Evolutionary conservation across 1,140 invertebrate genomes (phyloP).

Genomic region (Drosophila pandora): DNA sequence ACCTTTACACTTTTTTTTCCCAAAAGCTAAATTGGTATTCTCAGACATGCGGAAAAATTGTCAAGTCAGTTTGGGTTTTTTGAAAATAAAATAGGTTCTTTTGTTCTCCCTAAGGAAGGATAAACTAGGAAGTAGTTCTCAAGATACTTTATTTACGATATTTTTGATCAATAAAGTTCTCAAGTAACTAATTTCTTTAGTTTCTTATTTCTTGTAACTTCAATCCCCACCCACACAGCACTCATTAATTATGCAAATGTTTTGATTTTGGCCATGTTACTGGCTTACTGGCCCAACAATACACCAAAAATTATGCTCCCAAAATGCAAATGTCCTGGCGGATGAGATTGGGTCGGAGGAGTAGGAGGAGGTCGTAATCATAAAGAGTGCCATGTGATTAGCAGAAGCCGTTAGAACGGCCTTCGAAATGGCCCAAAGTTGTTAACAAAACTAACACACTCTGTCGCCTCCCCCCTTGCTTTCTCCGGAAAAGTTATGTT

Average conservation of each 20-base stretch:
- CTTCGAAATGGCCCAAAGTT: constrained; percentile 49
- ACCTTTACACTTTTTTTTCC: neutral
- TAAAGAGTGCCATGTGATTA: constrained; percentile 65
- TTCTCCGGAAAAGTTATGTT: constrained; percentile 32
- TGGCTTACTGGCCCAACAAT: constrained; percentile 29
- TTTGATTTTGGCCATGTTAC: constrained; percentile 51
- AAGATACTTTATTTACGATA: neutral
- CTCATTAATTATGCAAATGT: constrained; percentile 75
- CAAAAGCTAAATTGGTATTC: neutral
- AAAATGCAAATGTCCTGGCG: constrained; percentile 66
- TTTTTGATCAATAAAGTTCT: neutral
- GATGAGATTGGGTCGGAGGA: no score
- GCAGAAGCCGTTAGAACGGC: constrained; percentile 32
- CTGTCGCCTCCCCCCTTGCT: neutral
- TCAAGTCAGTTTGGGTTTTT: constrained; percentile 9
- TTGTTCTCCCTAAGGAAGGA: no score
- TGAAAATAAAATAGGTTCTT: neutral
- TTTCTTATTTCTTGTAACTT: neutral
- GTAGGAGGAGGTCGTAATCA: constrained; percentile 23
- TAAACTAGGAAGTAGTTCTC: neutral
- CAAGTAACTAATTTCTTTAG: neutral
- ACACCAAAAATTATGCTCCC: constrained; percentile 65
- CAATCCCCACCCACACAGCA: neutral
- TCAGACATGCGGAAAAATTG: constrained; percentile 35
- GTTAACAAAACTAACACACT: constrained; percentile 61